Conservation (phyloP, 1,140 invertebrate genomes). For the Nymphalis io region DNA sequence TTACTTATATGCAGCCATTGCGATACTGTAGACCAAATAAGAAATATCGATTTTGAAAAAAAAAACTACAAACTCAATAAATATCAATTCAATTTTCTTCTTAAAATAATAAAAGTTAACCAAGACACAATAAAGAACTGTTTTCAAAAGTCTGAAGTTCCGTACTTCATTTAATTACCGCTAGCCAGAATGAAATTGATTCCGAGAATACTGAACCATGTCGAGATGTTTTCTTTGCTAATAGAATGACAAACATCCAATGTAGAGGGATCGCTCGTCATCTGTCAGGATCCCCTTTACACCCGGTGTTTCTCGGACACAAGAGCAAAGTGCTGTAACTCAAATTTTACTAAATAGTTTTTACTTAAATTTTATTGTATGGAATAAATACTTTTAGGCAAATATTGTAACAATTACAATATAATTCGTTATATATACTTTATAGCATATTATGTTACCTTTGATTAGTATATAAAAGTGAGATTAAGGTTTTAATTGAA, state of each 20-base stretch:
- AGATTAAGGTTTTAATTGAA: no score
- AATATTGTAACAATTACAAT: no score
- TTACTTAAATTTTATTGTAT: not conserved
- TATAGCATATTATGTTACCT: no score
- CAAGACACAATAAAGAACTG: not conserved
- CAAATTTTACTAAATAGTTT: not conserved
- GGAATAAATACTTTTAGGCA: no score
- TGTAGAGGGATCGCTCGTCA: conserved; percentile 52
- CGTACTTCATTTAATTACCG: conserved; percentile 23
- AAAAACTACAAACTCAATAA: no score
- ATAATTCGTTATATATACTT: no score
- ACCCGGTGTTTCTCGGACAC: conserved; percentile 9
- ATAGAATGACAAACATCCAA: conserved; percentile 60
- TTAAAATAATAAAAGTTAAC: not conserved
- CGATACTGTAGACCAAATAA: no score
- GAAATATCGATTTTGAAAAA: no score
- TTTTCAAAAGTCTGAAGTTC: no score
- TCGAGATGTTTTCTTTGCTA: conserved; percentile 57
- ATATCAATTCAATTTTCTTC: no score
- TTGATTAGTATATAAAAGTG: no score
- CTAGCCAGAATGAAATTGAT: conserved; percentile 22
- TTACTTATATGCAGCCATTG: no score
- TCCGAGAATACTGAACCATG: conserved; percentile 5
- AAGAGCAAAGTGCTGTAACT: not conserved
- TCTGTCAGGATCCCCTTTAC: conserved; percentile 43